Conservation (phyloP, 2,797 vertebrate species). For the Bradypus variegatus region DNA sequence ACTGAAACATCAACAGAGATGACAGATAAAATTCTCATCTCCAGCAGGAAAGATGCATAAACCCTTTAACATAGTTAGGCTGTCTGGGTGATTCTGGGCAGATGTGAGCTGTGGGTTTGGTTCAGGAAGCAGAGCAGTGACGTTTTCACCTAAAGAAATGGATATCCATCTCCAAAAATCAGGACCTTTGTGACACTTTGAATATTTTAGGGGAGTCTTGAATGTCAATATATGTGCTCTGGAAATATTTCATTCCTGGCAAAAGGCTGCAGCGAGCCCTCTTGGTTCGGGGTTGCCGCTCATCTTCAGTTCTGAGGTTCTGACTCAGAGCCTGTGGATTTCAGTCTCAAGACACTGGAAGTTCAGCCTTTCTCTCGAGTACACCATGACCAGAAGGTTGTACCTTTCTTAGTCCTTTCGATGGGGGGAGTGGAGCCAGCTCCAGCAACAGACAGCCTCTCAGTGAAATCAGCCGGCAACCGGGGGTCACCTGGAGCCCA, state of each 20-base stretch:
- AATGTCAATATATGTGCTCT: constrained; percentile 2
- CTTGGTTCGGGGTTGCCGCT: neutral
- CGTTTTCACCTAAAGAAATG: constrained; percentile 11
- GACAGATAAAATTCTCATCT: neutral
- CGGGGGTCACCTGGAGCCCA: fast-evolving
- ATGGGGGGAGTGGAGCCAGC: neutral
- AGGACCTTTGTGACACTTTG: neutral
- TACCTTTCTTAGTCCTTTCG: no score
- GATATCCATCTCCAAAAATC: neutral
- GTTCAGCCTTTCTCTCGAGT: neutral
- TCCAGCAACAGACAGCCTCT: neutral
- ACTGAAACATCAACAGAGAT: neutral
- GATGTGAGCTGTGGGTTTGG: neutral
- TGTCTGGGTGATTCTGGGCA: neutral
- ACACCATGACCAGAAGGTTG: fast-evolving
- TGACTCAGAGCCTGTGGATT: neutral
- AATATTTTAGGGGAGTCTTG: constrained; percentile 37
- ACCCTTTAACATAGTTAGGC: neutral
- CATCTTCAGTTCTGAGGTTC: neutral
- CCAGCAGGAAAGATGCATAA: neutral
- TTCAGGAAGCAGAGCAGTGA: neutral
- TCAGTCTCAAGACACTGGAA: neutral
- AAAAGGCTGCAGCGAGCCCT: neutral
- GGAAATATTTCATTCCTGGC: neutral
- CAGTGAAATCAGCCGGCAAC: neutral